Evolutionary conservation across 2,888 invertebrate genomes (phyloP).

Genomic region (Drosophila prolongata): DNA sequence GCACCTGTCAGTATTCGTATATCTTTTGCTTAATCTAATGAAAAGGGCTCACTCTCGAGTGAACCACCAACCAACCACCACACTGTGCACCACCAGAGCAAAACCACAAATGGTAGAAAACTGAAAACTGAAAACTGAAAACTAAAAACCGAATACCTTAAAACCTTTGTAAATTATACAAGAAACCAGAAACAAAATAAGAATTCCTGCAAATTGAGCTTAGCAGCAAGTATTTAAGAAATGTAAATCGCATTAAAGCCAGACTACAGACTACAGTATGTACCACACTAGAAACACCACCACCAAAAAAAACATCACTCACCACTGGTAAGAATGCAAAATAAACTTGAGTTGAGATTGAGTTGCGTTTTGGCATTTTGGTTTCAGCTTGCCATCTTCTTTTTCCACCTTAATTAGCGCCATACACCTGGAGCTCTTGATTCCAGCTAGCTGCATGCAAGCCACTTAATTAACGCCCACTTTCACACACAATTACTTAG

Average conservation of each 20-base stretch:
- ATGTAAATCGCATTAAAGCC: slow-evolving; percentile 1
- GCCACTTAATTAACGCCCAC: slow-evolving; percentile 38
- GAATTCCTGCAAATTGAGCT: slow-evolving; percentile 68
- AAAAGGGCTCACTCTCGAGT: slow-evolving; percentile 8
- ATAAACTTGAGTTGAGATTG: slow-evolving; percentile 61
- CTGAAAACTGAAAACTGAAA: slow-evolving; percentile 14
- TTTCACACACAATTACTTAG: slow-evolving; percentile 21
- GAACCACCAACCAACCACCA: slow-evolving; percentile 2
- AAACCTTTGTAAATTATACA: slow-evolving; percentile 58
- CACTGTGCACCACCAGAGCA: slow-evolving; percentile 23
- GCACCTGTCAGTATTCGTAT: slow-evolving; percentile 37
- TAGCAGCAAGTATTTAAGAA: slow-evolving; percentile 44
- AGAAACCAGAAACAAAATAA: slow-evolving; percentile 30
- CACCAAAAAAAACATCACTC: slow-evolving; percentile 43
- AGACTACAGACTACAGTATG: slow-evolving; percentile 14
- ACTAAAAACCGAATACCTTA: slow-evolving; percentile 21
- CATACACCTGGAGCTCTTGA: slow-evolving; percentile 12
- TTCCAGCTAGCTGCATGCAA: slow-evolving; percentile 38
- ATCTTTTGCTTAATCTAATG: slow-evolving; percentile 25
- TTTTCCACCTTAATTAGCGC: slow-evolving; percentile 10
- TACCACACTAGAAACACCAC: slow-evolving; percentile 37
- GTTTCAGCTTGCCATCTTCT: slow-evolving; percentile 12
- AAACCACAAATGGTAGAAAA: slow-evolving; percentile 26
- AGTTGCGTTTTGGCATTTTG: slow-evolving; percentile 40
- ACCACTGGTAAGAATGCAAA: slow-evolving; percentile 75